Evolutionary conservation across 2,113 vertebrate genomes (phyloP).

Genomic region (Furnarius figulus): DNA sequence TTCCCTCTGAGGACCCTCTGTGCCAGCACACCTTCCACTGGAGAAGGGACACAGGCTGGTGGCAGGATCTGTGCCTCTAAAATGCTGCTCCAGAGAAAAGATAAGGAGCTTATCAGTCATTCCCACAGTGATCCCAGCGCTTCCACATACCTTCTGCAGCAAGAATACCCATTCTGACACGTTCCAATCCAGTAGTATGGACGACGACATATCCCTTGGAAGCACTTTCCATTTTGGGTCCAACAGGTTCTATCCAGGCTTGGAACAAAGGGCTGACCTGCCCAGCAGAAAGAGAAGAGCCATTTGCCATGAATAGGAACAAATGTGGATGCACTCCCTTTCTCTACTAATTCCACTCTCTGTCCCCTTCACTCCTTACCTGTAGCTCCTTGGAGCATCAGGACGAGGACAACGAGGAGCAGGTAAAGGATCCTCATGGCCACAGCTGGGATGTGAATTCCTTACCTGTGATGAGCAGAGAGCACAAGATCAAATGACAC

Average conservation of each 20-base stretch:
- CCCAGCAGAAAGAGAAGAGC: background rate
- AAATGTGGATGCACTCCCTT: background rate
- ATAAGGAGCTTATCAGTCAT: background rate
- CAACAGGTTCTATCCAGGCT: fast-evolving
- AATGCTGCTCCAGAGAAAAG: background rate
- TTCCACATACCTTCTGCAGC: background rate
- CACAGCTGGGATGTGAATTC: background rate
- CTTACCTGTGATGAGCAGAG: background rate
- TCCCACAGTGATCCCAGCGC: background rate
- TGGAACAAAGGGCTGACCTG: background rate
- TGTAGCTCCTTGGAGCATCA: background rate
- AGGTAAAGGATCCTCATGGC: conserved; percentile 24
- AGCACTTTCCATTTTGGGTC: fast-evolving
- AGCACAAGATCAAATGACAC: background rate
- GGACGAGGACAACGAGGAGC: background rate
- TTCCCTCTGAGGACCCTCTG: background rate
- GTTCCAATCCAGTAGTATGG: background rate
- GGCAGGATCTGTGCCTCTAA: background rate
- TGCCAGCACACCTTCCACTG: background rate
- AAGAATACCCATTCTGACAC: background rate
- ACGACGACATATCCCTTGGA: background rate
- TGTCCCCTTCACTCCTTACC: background rate
- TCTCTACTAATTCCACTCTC: background rate
- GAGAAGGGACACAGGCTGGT: background rate
- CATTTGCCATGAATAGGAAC: background rate